Evolutionary conservation across 2,888 invertebrate species (phyloP).

Genomic region (Ichneumon xanthorius): DNA sequence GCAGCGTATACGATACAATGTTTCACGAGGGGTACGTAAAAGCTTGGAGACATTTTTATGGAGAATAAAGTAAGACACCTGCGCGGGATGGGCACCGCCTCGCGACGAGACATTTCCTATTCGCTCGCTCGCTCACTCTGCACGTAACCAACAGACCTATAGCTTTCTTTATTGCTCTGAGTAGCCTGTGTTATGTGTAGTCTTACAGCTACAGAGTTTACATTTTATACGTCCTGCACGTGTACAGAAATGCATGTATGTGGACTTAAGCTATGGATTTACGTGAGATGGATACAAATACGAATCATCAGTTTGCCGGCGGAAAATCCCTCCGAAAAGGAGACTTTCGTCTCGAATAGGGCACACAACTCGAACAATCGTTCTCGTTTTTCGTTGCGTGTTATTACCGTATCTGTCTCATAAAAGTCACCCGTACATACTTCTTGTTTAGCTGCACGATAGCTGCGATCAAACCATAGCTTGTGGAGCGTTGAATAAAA

Average conservation of each 20-base stretch:
- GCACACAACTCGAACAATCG: background rate
- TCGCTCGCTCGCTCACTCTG: slow-evolving; percentile 29
- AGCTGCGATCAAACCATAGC: too few species aligned
- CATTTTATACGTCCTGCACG: slow-evolving; percentile 16
- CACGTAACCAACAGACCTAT: slow-evolving; percentile 29
- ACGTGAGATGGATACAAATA: slow-evolving; percentile 38
- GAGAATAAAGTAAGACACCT: slow-evolving; percentile 51
- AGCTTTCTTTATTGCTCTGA: background rate
- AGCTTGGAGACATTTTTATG: slow-evolving; percentile 38
- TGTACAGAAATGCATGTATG: slow-evolving; percentile 13
- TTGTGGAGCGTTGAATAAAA: too few species aligned
- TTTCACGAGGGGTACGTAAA: slow-evolving; percentile 52
- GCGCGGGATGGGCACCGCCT: background rate
- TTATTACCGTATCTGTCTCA: background rate
- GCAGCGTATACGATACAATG: slow-evolving; percentile 23
- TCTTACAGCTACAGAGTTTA: slow-evolving; percentile 20
- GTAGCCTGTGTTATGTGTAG: slow-evolving; percentile 27
- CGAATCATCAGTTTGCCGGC: slow-evolving; percentile 1
- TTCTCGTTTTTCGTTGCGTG: background rate
- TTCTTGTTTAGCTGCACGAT: too few species aligned
- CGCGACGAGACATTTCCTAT: slow-evolving; percentile 21
- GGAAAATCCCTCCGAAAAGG: slow-evolving; percentile 9
- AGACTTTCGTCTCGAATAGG: background rate
- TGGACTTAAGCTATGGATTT: slow-evolving; percentile 23
- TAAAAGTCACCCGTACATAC: background rate